Evolutionary conservation across 1,140 invertebrate species (phyloP).

Genomic region (Hyphantria cunea): DNA sequence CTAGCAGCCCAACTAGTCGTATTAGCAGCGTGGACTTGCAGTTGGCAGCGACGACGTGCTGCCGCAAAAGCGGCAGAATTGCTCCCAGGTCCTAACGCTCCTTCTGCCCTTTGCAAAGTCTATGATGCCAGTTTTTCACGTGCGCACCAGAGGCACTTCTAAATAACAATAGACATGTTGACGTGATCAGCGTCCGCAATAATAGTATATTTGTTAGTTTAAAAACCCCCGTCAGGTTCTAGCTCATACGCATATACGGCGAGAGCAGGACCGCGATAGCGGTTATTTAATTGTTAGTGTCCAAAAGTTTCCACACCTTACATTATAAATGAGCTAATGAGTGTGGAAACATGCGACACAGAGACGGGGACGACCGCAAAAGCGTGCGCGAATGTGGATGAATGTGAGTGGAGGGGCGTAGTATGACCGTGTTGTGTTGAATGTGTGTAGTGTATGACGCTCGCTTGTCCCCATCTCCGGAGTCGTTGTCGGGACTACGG

Average conservation of each 20-base stretch:
- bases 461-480: constrained; percentile 79
- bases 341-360: constrained; percentile 53
- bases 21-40: constrained; percentile 91
- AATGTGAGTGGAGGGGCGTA: constrained; percentile 51
- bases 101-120: constrained; percentile 90
- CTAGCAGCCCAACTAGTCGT: constrained; percentile 91
- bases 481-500: constrained; percentile 65
- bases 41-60: constrained; percentile 89
- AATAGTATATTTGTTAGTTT: constrained; percentile 75
- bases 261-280: constrained; percentile 69
- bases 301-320: constrained; percentile 53
- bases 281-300: constrained; percentile 67
- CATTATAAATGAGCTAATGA: constrained; percentile 71
- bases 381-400: constrained; percentile 70
- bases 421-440: constrained; percentile 46
- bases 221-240: constrained; percentile 73
- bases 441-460: constrained; percentile 55
- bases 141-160: constrained; percentile 91
- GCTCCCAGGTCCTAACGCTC: constrained; percentile 79
- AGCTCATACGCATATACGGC: constrained; percentile 52
- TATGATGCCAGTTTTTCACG: constrained; percentile 90
- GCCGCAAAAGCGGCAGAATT: constrained; percentile 81
- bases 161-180: constrained; percentile 70
- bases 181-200: constrained; percentile 73
- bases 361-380: constrained; percentile 78